Conservation (phyloP, 2,113 vertebrate species). For the Penelope pileata region DNA sequence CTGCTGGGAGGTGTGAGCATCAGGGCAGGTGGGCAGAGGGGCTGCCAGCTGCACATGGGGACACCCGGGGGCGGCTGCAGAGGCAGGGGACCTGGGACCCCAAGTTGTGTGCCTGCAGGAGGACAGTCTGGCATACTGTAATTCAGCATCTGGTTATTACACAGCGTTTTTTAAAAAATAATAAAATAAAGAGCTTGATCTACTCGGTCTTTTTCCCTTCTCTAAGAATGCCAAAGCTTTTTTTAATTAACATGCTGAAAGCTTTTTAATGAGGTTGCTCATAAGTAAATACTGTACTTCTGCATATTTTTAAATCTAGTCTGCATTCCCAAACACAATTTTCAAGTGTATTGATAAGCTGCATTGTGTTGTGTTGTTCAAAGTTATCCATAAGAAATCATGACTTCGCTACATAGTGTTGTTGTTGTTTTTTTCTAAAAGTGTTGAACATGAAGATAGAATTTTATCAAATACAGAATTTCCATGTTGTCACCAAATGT, state of each 20-base stretch:
- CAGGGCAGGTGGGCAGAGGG: neutral
- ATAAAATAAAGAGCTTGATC: neutral
- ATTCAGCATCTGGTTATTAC: neutral
- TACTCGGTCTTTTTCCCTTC: neutral
- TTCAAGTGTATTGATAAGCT: neutral
- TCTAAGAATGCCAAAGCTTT: neutral
- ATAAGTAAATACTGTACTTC: neutral
- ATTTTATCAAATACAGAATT: neutral
- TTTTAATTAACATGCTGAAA: neutral
- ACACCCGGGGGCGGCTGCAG: fast-evolving
- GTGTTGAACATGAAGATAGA: neutral
- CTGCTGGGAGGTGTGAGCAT: neutral
- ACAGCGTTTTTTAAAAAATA: neutral
- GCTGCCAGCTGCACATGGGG: neutral
- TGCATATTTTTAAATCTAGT: neutral
- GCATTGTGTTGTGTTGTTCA: neutral
- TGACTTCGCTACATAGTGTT: neutral
- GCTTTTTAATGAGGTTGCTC: neutral
- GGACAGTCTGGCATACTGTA: neutral
- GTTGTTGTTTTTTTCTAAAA: neutral
- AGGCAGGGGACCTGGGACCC: neutral
- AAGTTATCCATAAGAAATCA: neutral
- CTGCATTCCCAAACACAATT: neutral
- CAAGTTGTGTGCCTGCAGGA: fast-evolving
- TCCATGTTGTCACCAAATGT: neutral